Evolutionary conservation across 2,888 invertebrate species (phyloP), one percentile per base, ranked within the genome.

Genomic region (Incurvaria masculella): DNA sequence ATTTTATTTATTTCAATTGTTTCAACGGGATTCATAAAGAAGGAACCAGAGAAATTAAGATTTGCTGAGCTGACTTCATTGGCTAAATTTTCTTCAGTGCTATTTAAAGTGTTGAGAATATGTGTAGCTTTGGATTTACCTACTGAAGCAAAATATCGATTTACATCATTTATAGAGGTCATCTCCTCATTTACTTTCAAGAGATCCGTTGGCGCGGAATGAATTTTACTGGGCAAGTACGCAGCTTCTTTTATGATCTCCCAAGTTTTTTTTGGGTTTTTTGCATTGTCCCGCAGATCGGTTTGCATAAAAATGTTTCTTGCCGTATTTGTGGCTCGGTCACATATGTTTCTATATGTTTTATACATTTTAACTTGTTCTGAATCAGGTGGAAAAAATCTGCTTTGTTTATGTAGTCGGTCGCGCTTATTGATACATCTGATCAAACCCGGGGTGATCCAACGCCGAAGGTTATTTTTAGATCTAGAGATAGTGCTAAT

Each of bases 401-500:
- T 44, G 19, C 8, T 11, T 23, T 33, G 27, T 17, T n/a, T 18
- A 17, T 44, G 44, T 33, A 44, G 23, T 10, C 33, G 33, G 33
- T 44, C 44, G 11, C 44, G 27, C 19, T 33, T 33, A 21, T 21
- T 18, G 3, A 44, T 33, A 23, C 44, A 44, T 19, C 23, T 27
- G 19, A 44, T 10, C 8, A 44, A 8, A 6, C 27, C 44, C n/a
- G 44, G 44, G 8, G 44, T 44, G 33, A 44, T 44, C 44, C 44
- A 44, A 33, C 19, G 21, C 19, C 17, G 27, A 11, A 44, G 19
- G 20, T 33, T 44, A 18, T 2, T 27, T 33, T 33, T 33, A 44
- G n/a, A 23, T 33, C 33, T 33, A 11, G 33, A n/a, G 3, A 33
- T n/a, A 14, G 14, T 33, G 3, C 14, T 33, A 11, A 14, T 14